Conservation (phyloP, 2,797 vertebrate genomes). For the Glyptemys insculpta region DNA sequence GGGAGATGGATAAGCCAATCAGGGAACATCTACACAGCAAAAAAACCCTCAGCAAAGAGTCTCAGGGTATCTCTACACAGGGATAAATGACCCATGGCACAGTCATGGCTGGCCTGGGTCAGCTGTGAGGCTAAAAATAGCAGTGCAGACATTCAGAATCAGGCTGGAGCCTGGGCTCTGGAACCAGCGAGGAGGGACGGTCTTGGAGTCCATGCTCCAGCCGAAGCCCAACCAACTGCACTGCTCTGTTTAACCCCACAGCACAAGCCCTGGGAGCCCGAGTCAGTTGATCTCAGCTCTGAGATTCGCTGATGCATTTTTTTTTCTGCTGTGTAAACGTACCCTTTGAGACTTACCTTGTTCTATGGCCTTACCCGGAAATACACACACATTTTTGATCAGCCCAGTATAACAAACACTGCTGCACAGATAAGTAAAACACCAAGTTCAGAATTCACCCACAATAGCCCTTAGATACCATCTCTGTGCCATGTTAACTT, state of each 20-base stretch:
- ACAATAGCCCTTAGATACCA: background rate
- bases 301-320: background rate
- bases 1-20: background rate
- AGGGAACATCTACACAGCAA: background rate
- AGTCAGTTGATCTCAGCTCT: background rate
- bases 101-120: background rate
- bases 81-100: background rate
- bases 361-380: background rate
- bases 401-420: background rate
- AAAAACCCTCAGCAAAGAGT: background rate
- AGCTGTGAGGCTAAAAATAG: background rate
- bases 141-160: background rate
- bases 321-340: background rate
- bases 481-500: background rate
- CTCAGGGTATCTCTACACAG: background rate
- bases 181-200: background rate
- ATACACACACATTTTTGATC: background rate
- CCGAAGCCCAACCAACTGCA: background rate
- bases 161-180: background rate
- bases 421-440: accelerated
- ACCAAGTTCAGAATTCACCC: background rate
- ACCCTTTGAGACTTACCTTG: background rate
- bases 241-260: background rate
- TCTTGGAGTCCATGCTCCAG: background rate
- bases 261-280: background rate